phyloP scores from a whole-genome alignment of 2,113 vertebrate species.

The Boleophthalmus pectinirostris region DNA sequence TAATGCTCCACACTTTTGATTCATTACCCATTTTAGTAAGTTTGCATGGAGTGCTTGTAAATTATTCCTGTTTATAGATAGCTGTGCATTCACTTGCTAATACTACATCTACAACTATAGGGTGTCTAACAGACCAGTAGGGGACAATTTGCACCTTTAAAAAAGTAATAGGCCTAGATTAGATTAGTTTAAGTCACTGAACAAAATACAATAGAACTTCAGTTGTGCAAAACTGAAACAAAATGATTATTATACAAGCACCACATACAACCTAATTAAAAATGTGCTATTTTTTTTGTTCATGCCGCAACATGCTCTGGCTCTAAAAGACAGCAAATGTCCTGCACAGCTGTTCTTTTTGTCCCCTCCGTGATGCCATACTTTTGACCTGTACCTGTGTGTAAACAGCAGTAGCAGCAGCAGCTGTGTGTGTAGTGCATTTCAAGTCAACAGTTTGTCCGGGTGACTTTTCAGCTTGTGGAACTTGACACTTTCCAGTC shows the following conservation, averaged over 20 bases:
- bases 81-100: background rate
- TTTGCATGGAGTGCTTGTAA: background rate
- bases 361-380: constrained; percentile 11
- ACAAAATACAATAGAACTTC: no score
- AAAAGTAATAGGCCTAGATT: background rate
- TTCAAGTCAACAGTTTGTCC: constrained; percentile 80
- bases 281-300: background rate
- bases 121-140: no score
- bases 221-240: no score
- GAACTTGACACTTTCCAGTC: constrained; percentile 90
- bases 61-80: background rate
- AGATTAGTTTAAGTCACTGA: no score
- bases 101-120: background rate
- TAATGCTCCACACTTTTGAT: background rate
- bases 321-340: constrained; percentile 29
- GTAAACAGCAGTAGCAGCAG: background rate
- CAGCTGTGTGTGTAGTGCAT: background rate
- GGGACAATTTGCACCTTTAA: background rate
- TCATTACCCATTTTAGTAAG: background rate
- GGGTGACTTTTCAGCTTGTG: constrained; percentile 92
- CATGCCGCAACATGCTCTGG: background rate
- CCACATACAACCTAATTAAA: background rate
- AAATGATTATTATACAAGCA: background rate
- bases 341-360: constrained; percentile 53
- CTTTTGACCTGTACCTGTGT: constrained; percentile 1